Conservation (phyloP, 2,888 invertebrate genomes). For the Allygus modestus region DNA sequence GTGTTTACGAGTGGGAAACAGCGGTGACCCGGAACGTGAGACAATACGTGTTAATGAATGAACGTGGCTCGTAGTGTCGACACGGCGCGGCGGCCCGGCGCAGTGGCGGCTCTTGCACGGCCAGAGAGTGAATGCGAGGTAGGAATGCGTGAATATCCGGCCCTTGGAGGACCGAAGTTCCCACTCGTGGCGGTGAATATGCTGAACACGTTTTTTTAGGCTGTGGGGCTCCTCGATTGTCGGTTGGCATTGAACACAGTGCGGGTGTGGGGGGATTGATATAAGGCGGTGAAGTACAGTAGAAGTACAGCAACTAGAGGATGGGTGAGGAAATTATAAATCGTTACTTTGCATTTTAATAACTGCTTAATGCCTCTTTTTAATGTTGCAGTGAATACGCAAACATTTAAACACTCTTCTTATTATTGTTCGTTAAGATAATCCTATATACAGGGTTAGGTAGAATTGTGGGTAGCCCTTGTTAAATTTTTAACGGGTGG, state of each 20-base stretch:
- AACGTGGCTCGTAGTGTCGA: not conserved
- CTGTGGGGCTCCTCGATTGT: not conserved
- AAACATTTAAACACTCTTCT: no score
- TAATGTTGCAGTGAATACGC: no score
- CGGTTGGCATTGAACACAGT: not conserved
- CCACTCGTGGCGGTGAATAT: not conserved
- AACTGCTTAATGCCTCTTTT: no score
- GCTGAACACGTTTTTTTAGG: not conserved
- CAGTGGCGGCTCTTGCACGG: not conserved
- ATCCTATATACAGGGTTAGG: no score
- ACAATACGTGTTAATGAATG: slow-evolving; percentile 16
- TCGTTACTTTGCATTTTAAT: no score
- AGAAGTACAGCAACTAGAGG: no score
- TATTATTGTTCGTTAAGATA: no score
- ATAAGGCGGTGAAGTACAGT: no score
- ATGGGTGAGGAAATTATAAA: no score
- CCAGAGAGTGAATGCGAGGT: not conserved
- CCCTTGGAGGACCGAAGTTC: not conserved
- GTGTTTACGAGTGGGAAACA: slow-evolving; percentile 2
- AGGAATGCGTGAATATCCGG: slow-evolving; percentile 10
- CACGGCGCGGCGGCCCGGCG: not conserved
- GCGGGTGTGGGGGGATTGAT: not conserved
- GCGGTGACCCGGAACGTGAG: slow-evolving; percentile 5
- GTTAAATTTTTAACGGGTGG: no score
- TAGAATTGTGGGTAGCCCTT: no score